Percentiles rank a stretch among this genome's conserved stretches.
Conservation (phyloP, 2,888 invertebrate genomes). For the Brachypterus glaber region DNA sequence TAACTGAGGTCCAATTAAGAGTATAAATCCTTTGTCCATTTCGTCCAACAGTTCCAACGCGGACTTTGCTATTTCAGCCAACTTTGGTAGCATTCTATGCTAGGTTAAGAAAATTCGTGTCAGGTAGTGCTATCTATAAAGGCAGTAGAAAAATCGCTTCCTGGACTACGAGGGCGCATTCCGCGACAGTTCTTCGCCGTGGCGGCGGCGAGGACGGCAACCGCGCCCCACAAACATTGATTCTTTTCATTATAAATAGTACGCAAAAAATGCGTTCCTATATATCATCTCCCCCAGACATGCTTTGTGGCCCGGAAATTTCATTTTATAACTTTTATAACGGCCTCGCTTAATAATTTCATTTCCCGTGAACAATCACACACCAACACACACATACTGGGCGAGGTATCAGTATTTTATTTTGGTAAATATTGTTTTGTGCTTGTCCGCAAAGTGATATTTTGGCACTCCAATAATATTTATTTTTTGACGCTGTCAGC, state of each 20-base stretch:
- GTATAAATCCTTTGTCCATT: no score
- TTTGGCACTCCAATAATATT: no score
- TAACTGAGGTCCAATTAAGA: no score
- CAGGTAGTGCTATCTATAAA: no score
- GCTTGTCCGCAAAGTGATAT: no score
- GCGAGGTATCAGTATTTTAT: no score
- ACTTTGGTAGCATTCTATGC: no score
- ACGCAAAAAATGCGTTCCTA: slow-evolving; percentile 43
- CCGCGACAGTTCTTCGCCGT: slow-evolving; percentile 1
- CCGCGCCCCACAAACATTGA: slow-evolving; percentile 36
- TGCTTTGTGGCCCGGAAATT: slow-evolving; percentile 42
- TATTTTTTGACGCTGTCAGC: no score
- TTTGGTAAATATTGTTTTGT: slow-evolving; percentile 1
- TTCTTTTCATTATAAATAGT: slow-evolving; percentile 43
- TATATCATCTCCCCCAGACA: slow-evolving; percentile 41
- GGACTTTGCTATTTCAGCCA: no score
- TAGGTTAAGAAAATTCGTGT: no score
- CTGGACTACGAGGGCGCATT: not conserved
- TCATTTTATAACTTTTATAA: slow-evolving; percentile 43
- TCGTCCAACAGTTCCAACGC: no score
- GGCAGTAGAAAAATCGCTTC: no score
- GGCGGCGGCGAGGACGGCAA: not conserved
- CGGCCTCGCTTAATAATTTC: slow-evolving; percentile 38
- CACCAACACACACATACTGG: slow-evolving; percentile 17
- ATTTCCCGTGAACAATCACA: slow-evolving; percentile 34